These are phyloP conservation scores for Baccha elongata DNA, from an alignment of 2,888 invertebrate species.

Conservation along the genomic window DNA sequence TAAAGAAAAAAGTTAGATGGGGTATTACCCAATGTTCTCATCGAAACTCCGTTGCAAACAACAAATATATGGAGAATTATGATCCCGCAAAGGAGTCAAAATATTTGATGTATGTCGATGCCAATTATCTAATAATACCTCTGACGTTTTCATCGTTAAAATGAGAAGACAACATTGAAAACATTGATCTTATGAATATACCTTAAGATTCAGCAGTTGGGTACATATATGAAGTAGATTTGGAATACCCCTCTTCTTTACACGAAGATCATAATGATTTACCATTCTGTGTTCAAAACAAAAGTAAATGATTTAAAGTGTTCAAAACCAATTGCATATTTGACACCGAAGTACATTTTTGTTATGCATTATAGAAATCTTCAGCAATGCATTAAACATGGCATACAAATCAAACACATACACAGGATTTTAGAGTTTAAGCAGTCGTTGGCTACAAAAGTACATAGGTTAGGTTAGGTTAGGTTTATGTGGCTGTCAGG, in stretches of 20 bases:
- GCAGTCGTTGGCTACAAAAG: no score
- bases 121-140: no score
- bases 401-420: neutral
- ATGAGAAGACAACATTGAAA: slow-evolving; percentile 74
- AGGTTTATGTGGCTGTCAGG: no score
- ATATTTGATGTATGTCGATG: slow-evolving; percentile 77
- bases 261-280: slow-evolving; percentile 12
- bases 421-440: no score
- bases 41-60: no score
- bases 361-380: neutral
- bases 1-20: slow-evolving; percentile 4
- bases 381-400: neutral
- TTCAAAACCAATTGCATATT: neutral
- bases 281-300: neutral
- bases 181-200: slow-evolving; percentile 50
- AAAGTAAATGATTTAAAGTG: neutral
- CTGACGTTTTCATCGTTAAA: slow-evolving; percentile 76
- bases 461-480: no score
- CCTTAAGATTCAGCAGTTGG: slow-evolving; percentile 66
- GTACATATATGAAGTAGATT: slow-evolving; percentile 75
- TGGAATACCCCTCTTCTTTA: neutral
- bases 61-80: neutral
- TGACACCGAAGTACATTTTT: neutral
- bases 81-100: slow-evolving; percentile 27
- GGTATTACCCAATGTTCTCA: neutral